A percentile compares a stretch with the other conserved stretches of the same genome.
Conservation (phyloP, 1,140 invertebrate species). For the Papilio polyxenes region DNA sequence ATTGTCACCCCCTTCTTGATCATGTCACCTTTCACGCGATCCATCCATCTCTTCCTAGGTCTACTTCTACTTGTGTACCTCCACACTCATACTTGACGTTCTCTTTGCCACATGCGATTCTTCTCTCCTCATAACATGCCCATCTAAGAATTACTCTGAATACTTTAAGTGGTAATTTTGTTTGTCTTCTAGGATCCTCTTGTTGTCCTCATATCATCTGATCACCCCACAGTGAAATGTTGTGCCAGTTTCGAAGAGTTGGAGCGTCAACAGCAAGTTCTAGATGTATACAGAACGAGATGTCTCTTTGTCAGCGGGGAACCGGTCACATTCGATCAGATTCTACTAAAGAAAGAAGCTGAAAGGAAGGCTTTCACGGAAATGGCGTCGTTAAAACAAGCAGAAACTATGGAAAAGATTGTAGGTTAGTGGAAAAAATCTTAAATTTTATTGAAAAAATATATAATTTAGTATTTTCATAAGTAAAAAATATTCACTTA, state of each 20-base stretch:
- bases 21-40: too few relatives aligned
- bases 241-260: constrained; percentile 81
- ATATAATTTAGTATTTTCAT: constrained; percentile 39
- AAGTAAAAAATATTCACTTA: neutral
- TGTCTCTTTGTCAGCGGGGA: constrained; percentile 78
- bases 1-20: too few relatives aligned
- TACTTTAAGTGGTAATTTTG: neutral
- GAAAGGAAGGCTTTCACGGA: constrained; percentile 77
- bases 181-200: constrained; percentile 78
- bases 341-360: constrained; percentile 71
- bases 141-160: too few relatives aligned
- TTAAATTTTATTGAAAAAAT: neutral
- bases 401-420: constrained; percentile 79
- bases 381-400: constrained; percentile 76
- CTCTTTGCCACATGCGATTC: too few relatives aligned
- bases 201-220: constrained; percentile 78
- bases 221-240: constrained; percentile 80
- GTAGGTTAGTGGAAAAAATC: constrained; percentile 55
- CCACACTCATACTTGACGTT: too few relatives aligned
- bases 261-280: constrained; percentile 78
- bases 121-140: too few relatives aligned
- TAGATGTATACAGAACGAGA: constrained; percentile 78
- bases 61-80: too few relatives aligned
- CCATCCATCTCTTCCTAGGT: too few relatives aligned
- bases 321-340: constrained; percentile 70